Evolutionary conservation across 2,888 invertebrate species (phyloP).

Genomic region (Cremastobaeus sp.): DNA sequence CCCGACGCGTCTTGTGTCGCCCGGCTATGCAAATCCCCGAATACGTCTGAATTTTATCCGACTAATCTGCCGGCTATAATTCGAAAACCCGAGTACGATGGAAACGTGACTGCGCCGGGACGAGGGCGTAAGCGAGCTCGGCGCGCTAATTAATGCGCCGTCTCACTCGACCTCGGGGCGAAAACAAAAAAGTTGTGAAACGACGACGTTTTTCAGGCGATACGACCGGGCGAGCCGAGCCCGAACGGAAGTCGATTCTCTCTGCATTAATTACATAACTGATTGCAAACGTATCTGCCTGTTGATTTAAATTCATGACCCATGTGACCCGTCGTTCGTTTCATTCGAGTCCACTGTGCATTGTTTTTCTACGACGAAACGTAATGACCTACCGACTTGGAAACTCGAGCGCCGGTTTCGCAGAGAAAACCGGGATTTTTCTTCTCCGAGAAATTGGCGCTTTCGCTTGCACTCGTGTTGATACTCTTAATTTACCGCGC

Average conservation of each 20-base stretch:
- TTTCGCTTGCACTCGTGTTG: no score
- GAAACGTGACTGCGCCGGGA: slow-evolving; percentile 44
- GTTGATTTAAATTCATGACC: slow-evolving; percentile 23
- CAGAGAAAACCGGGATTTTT: no score
- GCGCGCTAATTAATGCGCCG: slow-evolving; percentile 72
- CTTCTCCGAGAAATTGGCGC: no score
- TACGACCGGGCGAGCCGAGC: background rate
- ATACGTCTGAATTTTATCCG: slow-evolving; percentile 72
- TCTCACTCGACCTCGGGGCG: slow-evolving; percentile 28
- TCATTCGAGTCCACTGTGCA: slow-evolving; percentile 8
- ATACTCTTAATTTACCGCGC: no score
- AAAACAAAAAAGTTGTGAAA: slow-evolving; percentile 10
- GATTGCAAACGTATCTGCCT: slow-evolving; percentile 27
- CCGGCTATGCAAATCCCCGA: slow-evolving; percentile 68
- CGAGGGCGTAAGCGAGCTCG: slow-evolving; percentile 36
- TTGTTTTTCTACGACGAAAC: no score
- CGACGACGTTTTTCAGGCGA: slow-evolving; percentile 4
- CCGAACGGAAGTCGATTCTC: slow-evolving; percentile 29
- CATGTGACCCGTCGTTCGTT: slow-evolving; percentile 9
- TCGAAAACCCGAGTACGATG: slow-evolving; percentile 68
- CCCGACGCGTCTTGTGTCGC: slow-evolving; percentile 14
- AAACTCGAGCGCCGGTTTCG: no score
- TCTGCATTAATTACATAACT: slow-evolving; percentile 31
- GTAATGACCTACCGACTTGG: no score
- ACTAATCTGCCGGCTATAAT: slow-evolving; percentile 72